Base-by-base conservation (phyloP, 2,113 vertebrate genomes). In the Strix uralensis region DNA sequence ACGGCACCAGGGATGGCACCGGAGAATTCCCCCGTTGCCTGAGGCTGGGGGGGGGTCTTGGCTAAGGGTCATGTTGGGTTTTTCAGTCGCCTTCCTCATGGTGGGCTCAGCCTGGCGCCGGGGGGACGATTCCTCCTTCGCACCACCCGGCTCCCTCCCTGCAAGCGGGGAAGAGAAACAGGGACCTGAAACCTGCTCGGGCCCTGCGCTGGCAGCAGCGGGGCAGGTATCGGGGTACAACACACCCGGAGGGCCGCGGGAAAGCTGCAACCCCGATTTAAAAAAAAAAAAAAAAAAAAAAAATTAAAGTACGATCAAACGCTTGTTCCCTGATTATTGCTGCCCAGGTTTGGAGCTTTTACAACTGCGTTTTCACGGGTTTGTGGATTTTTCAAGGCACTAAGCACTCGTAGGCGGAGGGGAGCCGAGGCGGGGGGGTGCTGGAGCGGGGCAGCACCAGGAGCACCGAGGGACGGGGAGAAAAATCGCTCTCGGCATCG, bases 391-490 rank as follows among this genome's bases (percentile, higher is more conserved):
- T 54, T 44, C 72, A 86, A 91, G 88, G 78, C 81, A 74, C 61
- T 18, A 10, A 88, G 65, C 42, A 4, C 88, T 38, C 32, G 32
- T 21, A 18, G 34, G 42, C 0, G 2, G 36, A 44, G 18, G 25
- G 36, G 72, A 30, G 57, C 17, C 0, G 40, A 22, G 55, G 5
- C 1, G 29, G 51, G 47, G 79, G 47, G 73, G 12, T 2, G 57
- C 2, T 49, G 88, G 61, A 10, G 40, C 1, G 7, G 25, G 47
- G 47, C 11, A 47, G 34, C 26, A 57, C 1, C 0, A 2, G 32
- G 73, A 47, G 34, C 26, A 51, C 1, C 0, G 2, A 36, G 73
- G 8, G 5, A 3, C 0, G 5, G 58, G 40, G 34, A 5, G 3
- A 4, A 25, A n/a, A 51, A 22, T 59, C 8, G 44, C 82, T n/a